Conservation (phyloP, 2,888 invertebrate genomes). For the Lepidocyrtinus sp. region DNA sequence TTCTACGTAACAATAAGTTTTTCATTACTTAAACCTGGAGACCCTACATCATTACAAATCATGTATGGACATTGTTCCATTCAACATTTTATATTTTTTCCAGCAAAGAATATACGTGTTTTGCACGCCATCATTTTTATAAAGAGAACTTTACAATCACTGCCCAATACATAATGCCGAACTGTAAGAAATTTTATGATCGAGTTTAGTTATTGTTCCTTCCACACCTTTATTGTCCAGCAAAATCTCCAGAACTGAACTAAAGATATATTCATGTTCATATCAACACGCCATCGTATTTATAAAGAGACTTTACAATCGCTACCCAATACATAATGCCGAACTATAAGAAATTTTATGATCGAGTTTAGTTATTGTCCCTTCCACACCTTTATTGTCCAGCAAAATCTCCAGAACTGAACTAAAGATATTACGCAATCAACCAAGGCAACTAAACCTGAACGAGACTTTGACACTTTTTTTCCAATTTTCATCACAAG, state of each 20-base stretch:
- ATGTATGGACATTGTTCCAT: constrained; percentile 48
- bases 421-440: too few relatives aligned
- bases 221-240: constrained; percentile 53
- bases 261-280: neutral
- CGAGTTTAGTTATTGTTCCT: constrained; percentile 39
- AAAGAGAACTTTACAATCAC: neutral
- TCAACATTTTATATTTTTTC: constrained; percentile 54
- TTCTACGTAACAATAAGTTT: neutral
- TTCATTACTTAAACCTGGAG: constrained; percentile 22
- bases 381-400: constrained; percentile 53
- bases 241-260: neutral
- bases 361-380: constrained; percentile 38
- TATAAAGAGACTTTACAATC: neutral
- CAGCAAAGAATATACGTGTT: constrained; percentile 17
- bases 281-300: constrained; percentile 1
- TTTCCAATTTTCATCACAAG: too few relatives aligned
- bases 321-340: too few relatives aligned
- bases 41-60: constrained; percentile 24
- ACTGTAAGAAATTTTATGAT: constrained; percentile 52
- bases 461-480: too few relatives aligned
- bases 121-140: too few relatives aligned
- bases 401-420: constrained; percentile 8
- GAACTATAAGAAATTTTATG: constrained; percentile 53
- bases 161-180: too few relatives aligned
- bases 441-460: too few relatives aligned